A percentile compares a stretch with the other conserved stretches of the same genome.
phyloP scores from a whole-genome alignment of 2,888 invertebrate genomes.

The Adelognathus sp. region DNA sequence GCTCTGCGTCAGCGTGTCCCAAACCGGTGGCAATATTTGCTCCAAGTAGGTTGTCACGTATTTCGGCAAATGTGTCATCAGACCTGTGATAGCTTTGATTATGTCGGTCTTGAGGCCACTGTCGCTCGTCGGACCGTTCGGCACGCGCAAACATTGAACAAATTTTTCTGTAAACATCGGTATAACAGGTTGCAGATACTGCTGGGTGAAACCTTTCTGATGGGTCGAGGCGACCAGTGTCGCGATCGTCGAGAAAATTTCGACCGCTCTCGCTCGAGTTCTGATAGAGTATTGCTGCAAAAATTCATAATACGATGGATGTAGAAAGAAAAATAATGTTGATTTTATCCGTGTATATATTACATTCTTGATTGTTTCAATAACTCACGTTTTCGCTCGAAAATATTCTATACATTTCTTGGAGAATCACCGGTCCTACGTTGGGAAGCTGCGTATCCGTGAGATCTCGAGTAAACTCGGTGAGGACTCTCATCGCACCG shows the following conservation, averaged over 20 bases:
- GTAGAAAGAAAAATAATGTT: background rate
- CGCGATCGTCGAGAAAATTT: constrained; percentile 86
- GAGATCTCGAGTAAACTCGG: constrained; percentile 87
- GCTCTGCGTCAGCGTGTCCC: constrained; percentile 86
- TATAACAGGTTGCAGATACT: constrained; percentile 86
- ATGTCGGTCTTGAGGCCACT: constrained; percentile 86
- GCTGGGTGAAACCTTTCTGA: constrained; percentile 83
- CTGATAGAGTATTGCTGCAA: constrained; percentile 83
- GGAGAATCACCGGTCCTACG: constrained; percentile 86
- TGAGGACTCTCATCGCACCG: constrained; percentile 88
- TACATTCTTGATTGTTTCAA: background rate
- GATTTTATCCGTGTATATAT: background rate
- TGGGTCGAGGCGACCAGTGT: constrained; percentile 82
- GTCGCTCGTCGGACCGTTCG: constrained; percentile 82
- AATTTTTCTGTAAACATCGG: constrained; percentile 86
- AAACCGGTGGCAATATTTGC: constrained; percentile 85
- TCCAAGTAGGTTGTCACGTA: constrained; percentile 84
- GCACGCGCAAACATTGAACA: constrained; percentile 83
- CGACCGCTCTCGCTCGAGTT: constrained; percentile 86
- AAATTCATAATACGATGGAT: constrained; percentile 1
- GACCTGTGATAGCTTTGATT: constrained; percentile 84
- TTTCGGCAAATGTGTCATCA: constrained; percentile 85
- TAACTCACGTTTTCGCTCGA: constrained; percentile 83
- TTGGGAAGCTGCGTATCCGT: constrained; percentile 85
- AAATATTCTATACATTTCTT: constrained; percentile 87